phyloP scores from a whole-genome alignment of 2,113 vertebrate species.

The Elanus axillaris region DNA sequence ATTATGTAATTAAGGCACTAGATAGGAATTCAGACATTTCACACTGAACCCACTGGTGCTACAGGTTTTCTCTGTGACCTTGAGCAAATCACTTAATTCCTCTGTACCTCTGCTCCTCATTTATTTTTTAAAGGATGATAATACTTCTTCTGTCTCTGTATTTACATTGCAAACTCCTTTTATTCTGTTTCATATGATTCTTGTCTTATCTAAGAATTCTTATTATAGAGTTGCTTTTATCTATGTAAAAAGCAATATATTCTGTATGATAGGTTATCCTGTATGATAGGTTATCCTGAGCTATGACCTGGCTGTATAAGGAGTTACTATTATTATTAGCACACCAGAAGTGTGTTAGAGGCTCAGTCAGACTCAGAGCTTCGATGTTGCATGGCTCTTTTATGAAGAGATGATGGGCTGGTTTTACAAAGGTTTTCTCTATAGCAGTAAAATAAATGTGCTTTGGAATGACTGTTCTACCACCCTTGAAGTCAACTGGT shows the following conservation, averaged over 20 bases:
- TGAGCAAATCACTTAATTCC: conserved; percentile 25
- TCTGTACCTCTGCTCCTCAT: background rate
- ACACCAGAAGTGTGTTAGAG: background rate
- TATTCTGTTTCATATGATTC: background rate
- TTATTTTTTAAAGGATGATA: conserved; percentile 11
- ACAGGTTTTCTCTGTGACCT: conserved; percentile 12
- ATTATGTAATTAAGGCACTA: background rate
- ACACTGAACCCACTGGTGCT: background rate
- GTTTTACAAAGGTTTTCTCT: background rate
- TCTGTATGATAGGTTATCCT: background rate
- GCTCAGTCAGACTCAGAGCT: background rate
- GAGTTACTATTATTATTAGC: background rate
- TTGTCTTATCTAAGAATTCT: background rate
- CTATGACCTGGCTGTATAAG: background rate
- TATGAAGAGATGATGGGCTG: background rate
- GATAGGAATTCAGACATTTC: background rate
- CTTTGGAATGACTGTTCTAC: background rate
- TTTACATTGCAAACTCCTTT: conserved; percentile 21
- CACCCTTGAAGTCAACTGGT: background rate
- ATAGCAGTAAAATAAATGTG: background rate
- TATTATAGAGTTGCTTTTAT: background rate
- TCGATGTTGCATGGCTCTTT: background rate
- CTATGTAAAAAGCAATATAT: background rate
- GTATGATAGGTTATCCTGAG: background rate
- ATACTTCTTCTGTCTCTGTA: background rate